Evolutionary conservation across 2,888 invertebrate species (phyloP).

Genomic region (Argynnis bischoffii): DNA sequence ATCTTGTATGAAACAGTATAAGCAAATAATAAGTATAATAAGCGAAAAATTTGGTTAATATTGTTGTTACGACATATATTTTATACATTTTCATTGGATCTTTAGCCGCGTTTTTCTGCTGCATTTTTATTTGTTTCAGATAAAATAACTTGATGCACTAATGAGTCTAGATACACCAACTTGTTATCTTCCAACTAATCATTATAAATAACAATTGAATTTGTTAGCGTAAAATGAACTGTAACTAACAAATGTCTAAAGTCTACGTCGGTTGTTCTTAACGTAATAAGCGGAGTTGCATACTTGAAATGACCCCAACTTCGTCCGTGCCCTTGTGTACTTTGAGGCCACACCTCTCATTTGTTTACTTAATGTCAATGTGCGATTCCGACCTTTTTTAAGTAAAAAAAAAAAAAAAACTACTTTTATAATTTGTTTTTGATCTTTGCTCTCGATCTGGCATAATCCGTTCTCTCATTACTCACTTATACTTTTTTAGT

Average conservation of each 20-base stretch:
- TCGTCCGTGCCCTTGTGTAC: constrained; percentile 61
- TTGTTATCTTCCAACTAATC: no score
- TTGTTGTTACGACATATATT: no score
- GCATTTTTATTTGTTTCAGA: no score
- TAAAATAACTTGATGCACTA: no score
- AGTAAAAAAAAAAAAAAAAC: constrained; percentile 1
- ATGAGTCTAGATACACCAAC: no score
- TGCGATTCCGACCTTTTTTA: constrained; percentile 52
- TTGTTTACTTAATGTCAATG: constrained; percentile 61
- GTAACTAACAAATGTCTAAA: not conserved
- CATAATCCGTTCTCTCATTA: constrained; percentile 45
- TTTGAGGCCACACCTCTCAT: constrained; percentile 66
- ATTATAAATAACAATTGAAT: no score
- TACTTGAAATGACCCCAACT: constrained; percentile 34
- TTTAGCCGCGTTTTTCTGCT: no score
- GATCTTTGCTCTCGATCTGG: constrained; percentile 42
- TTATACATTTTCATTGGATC: no score
- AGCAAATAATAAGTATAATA: no score
- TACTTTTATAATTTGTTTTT: constrained; percentile 31
- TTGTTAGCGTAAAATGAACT: not conserved
- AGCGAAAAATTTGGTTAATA: no score
- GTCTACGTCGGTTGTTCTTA: constrained; percentile 8
- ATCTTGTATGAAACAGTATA: no score
- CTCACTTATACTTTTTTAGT: constrained; percentile 35
- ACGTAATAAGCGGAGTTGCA: constrained; percentile 22